phyloP scores from a whole-genome alignment of 2,888 invertebrate genomes.

The Netelia virgata region DNA sequence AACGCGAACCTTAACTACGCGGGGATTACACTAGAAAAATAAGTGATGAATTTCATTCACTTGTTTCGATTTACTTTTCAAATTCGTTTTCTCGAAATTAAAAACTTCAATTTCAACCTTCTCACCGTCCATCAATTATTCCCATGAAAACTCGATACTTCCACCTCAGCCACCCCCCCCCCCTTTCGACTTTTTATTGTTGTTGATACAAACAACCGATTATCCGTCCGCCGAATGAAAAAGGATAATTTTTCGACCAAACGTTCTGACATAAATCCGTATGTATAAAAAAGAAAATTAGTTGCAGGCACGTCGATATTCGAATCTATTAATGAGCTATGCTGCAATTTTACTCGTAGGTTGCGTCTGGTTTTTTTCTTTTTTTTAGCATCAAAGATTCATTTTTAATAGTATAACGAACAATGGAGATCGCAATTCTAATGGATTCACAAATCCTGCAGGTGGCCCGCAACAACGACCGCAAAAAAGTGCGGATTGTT shows the following conservation, averaged over 20 bases:
- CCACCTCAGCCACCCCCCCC: background rate
- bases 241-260: no score
- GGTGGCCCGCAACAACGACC: slow-evolving; percentile 25
- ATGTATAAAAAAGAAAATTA: slow-evolving; percentile 37
- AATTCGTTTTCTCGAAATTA: background rate
- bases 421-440: slow-evolving; percentile 39
- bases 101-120: slow-evolving; percentile 34
- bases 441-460: slow-evolving; percentile 26
- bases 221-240: background rate
- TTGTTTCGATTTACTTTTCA: background rate
- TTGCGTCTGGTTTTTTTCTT: background rate
- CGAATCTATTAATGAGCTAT: slow-evolving; percentile 47
- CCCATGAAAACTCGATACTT: background rate
- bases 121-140: slow-evolving; percentile 5
- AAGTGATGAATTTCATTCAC: slow-evolving; percentile 54
- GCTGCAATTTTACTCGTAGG: slow-evolving; percentile 18
- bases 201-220: background rate
- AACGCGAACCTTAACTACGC: slow-evolving; percentile 66
- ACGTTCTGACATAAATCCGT: background rate
- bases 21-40: slow-evolving; percentile 65
- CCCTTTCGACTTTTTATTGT: background rate
- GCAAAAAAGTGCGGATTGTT: slow-evolving; percentile 5
- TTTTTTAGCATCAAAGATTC: slow-evolving; percentile 8
- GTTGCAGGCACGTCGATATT: slow-evolving; percentile 76
- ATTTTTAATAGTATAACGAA: slow-evolving; percentile 20